Evolutionary conservation across 2,888 invertebrate genomes (phyloP), one percentile per base, ranked within the genome.

Genomic region (Drosophila mimetica): DNA sequence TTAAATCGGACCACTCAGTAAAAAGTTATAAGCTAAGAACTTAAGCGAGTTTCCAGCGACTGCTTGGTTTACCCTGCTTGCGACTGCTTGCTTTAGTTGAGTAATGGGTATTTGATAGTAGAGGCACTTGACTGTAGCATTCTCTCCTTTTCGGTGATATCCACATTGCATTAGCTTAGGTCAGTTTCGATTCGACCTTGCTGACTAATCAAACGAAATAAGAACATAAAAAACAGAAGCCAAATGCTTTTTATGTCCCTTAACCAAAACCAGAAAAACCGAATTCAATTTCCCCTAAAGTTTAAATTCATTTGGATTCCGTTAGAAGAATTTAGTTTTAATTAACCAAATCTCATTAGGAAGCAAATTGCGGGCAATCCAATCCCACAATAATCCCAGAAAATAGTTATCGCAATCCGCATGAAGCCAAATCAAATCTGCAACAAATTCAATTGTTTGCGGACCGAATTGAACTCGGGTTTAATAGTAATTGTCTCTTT

Each of bases 401-500:
- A 46, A 61, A 63, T 64, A 64, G 64, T 64, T 63, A 44, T 61
- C 61, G 20, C 34, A 44, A 51, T 30, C 64, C 52, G 44, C 64
- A 63, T 51, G 64, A 51, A 63, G 63, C 65, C 63, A 65, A 61
- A 51, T 63, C 52, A 52, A 63, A 63, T 65, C 63, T 61, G 46
- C 32, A 47, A 37, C 59, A 64, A 51, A 64, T 64, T 64, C 64
- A 64, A 61, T 64, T 64, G 64, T 61, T 50, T 44, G 41, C 53
- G 25, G 47, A 42, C 53, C 37, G 37, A 71, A 70, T 71, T 54
- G 70, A 69, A 69, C 70, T 69, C 54, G 60, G 70, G 50, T 60
- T 69, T 70, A 69, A 70, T 70, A 70, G 70, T 69, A 59, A 70
- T 70, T 70, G 65, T 63, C 46, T 44, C 50, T 44, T n/a, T 32